Evolutionary conservation across 2,113 vertebrate species (phyloP).

Genomic region (Synodontis membranacea): DNA sequence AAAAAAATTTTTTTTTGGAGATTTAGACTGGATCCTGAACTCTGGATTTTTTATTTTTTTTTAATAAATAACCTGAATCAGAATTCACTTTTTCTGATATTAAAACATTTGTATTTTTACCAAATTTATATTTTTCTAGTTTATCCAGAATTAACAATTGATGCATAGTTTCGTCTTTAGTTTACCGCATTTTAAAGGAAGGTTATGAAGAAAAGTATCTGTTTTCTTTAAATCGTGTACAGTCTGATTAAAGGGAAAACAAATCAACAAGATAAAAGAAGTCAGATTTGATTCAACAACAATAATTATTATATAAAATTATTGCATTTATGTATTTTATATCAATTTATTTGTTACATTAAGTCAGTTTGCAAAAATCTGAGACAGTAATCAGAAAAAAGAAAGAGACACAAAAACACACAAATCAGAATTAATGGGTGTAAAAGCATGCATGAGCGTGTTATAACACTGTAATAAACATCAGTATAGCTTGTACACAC

Average conservation of each 20-base stretch:
- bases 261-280: neutral
- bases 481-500: neutral
- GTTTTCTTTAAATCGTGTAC: neutral
- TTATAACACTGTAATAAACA: neutral
- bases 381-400: neutral
- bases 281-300: neutral
- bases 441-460: neutral
- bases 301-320: neutral
- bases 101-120: neutral
- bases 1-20: too few species aligned
- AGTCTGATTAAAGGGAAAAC: neutral
- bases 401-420: neutral
- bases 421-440: neutral
- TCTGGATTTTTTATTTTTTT: neutral
- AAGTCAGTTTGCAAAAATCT: neutral
- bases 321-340: neutral
- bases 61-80: neutral
- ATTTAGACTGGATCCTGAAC: neutral
- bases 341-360: neutral
- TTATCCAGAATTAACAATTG: neutral
- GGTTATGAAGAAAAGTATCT: neutral
- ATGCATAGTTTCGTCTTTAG: too few species aligned
- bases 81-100: neutral
- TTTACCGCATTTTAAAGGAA: neutral
- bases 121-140: too few species aligned